These are phyloP conservation scores for Cecropterus lyciades DNA, from an alignment of 1,140 invertebrate species.

Conservation along the genomic window DNA sequence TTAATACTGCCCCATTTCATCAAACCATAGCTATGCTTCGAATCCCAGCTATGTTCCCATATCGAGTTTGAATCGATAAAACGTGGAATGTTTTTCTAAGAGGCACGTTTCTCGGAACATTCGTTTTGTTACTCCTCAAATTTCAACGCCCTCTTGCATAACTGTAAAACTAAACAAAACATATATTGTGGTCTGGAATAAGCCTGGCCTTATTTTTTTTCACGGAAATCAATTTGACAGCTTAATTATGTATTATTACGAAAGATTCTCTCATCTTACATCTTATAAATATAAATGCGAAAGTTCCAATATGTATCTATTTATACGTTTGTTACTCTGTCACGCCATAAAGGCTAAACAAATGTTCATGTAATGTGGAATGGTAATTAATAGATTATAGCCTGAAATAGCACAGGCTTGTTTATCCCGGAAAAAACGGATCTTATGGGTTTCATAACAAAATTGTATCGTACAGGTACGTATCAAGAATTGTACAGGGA, in stretches of 20 bases:
- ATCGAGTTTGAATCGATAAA: conserved; percentile 77
- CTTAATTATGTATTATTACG: conserved; percentile 4
- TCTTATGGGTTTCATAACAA: too few species aligned
- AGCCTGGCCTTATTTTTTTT: conserved; percentile 64
- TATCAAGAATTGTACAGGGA: too few species aligned
- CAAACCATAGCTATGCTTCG: conserved; percentile 63
- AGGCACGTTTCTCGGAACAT: conserved; percentile 78
- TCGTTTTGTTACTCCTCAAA: conserved; percentile 56
- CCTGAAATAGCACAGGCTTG: too few species aligned
- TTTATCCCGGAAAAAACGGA: too few species aligned
- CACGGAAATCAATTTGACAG: conserved; percentile 33
- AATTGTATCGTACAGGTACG: too few species aligned
- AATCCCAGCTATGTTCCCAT: conserved; percentile 70
- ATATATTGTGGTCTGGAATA: conserved; percentile 52
- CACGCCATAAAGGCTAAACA: too few species aligned
- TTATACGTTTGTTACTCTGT: too few species aligned
- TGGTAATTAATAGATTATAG: too few species aligned
- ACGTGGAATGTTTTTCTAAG: conserved; percentile 71
- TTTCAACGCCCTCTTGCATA: conserved; percentile 75
- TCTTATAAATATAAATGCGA: too few species aligned
- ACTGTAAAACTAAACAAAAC: conserved; percentile 62
- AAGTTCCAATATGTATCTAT: too few species aligned
- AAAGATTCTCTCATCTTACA: background rate
- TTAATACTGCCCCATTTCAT: conserved; percentile 51
- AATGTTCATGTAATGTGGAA: too few species aligned